Percentiles rank a stretch among this genome's conserved stretches.
Conservation (phyloP, 2,797 vertebrate species). For the Chaunax sp. region DNA sequence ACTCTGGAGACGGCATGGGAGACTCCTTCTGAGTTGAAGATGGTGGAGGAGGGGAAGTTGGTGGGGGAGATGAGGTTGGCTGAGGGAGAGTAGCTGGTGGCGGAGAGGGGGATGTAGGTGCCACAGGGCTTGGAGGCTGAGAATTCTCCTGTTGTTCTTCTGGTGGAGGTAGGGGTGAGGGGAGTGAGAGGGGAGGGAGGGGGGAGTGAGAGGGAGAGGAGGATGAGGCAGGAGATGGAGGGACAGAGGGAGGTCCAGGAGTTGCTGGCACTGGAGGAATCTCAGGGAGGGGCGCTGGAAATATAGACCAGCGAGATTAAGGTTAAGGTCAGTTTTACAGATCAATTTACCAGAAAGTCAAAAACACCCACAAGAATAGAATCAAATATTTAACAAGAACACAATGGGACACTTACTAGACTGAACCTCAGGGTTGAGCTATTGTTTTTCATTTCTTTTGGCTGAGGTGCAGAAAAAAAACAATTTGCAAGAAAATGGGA, state of each 20-base stretch:
- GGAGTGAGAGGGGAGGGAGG: constrained; percentile 78
- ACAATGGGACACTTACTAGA: constrained; percentile 3
- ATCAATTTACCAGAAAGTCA: not conserved
- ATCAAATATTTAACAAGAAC: too few species aligned
- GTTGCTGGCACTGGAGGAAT: constrained; percentile 65
- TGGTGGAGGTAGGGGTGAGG: constrained; percentile 71
- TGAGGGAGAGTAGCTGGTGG: constrained; percentile 53
- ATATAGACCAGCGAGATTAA: constrained; percentile 19
- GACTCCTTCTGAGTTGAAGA: constrained; percentile 72
- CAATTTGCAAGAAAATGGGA: constrained; percentile 4
- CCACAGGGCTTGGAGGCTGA: constrained; percentile 60
- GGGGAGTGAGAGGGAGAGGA: constrained; percentile 81
- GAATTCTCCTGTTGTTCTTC: constrained; percentile 70
- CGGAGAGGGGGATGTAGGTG: constrained; percentile 66
- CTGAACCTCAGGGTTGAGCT: not conserved
- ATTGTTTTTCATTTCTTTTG: constrained; percentile 10
- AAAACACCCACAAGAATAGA: constrained; percentile 6
- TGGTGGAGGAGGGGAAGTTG: constrained; percentile 76
- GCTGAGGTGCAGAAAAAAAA: constrained; percentile 13
- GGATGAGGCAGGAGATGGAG: constrained; percentile 71
- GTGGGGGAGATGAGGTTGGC: constrained; percentile 83
- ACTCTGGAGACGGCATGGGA: constrained; percentile 77
- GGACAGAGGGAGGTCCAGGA: constrained; percentile 67
- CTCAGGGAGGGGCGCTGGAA: constrained; percentile 77
- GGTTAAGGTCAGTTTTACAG: constrained; percentile 12